phyloP scores from a whole-genome alignment of 2,113 vertebrate genomes.

The Sebastes schlegelii region DNA sequence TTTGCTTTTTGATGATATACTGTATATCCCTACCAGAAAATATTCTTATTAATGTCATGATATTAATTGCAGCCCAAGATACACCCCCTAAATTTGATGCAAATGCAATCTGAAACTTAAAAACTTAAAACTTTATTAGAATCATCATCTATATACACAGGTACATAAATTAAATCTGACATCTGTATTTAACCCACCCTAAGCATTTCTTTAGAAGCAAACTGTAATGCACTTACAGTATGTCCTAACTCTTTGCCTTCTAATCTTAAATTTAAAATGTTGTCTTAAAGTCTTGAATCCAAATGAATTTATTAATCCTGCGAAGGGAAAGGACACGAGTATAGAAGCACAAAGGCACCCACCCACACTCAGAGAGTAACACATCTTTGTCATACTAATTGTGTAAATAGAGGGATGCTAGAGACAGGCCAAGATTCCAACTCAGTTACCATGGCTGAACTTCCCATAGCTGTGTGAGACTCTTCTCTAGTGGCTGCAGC shows the following conservation, averaged over 20 bases:
- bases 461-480: constrained; percentile 41
- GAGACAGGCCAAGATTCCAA: constrained; percentile 56
- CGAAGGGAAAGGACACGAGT: background rate
- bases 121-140: no score
- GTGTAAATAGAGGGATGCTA: constrained; percentile 13
- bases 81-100: background rate
- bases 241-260: background rate
- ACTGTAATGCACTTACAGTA: background rate
- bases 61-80: background rate
- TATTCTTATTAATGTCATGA: background rate
- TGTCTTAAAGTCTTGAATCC: background rate
- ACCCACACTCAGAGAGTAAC: constrained; percentile 26
- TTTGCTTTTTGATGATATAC: background rate
- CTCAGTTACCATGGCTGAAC: constrained; percentile 56
- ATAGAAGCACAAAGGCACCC: constrained; percentile 20
- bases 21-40: background rate
- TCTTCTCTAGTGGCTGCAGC: constrained; percentile 20
- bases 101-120: background rate
- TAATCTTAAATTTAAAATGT: background rate
- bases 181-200: no score
- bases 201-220: background rate
- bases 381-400: constrained; percentile 44
- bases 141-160: no score
- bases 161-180: no score
- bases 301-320: background rate